These are phyloP conservation scores for Melanargia galathea DNA, from an alignment of 2,888 invertebrate genomes.

Conservation along the genomic window DNA sequence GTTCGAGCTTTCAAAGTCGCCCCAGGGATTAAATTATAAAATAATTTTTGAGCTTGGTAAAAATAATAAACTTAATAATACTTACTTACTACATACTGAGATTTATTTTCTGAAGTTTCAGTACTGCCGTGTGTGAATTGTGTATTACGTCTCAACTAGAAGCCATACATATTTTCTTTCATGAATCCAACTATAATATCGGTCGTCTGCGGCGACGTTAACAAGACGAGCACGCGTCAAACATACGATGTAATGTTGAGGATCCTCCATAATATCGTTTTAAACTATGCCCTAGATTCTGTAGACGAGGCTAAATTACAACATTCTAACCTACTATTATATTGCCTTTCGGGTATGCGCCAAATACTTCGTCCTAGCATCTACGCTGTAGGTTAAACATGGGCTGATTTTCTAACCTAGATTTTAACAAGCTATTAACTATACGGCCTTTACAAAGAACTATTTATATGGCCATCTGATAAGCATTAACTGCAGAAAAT, in stretches of 20 bases:
- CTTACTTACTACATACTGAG: too few species aligned
- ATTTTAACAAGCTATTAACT: not conserved
- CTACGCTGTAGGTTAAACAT: not conserved
- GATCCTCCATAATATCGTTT: slow-evolving; percentile 7
- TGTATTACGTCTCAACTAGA: too few species aligned
- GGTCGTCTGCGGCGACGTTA: not conserved
- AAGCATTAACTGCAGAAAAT: not conserved
- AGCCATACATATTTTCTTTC: too few species aligned
- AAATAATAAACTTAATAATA: too few species aligned
- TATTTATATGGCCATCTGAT: not conserved
- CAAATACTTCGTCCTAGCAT: slow-evolving; percentile 10
- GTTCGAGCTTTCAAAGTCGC: too few species aligned
- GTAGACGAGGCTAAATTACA: slow-evolving; percentile 15
- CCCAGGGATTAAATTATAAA: too few species aligned
- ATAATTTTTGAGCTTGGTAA: too few species aligned
- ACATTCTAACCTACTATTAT: slow-evolving; percentile 13
- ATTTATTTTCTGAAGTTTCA: too few species aligned
- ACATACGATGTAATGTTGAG: not conserved
- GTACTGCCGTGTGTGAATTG: too few species aligned
- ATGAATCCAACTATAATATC: too few species aligned
- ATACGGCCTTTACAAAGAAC: not conserved
- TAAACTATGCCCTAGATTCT: slow-evolving; percentile 19
- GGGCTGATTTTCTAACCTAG: slow-evolving; percentile 4
- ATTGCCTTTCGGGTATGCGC: not conserved
- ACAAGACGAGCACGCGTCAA: not conserved